These are phyloP conservation scores for Tapirus indicus DNA, from an alignment of 2,797 vertebrate species.

Conservation along the genomic window DNA sequence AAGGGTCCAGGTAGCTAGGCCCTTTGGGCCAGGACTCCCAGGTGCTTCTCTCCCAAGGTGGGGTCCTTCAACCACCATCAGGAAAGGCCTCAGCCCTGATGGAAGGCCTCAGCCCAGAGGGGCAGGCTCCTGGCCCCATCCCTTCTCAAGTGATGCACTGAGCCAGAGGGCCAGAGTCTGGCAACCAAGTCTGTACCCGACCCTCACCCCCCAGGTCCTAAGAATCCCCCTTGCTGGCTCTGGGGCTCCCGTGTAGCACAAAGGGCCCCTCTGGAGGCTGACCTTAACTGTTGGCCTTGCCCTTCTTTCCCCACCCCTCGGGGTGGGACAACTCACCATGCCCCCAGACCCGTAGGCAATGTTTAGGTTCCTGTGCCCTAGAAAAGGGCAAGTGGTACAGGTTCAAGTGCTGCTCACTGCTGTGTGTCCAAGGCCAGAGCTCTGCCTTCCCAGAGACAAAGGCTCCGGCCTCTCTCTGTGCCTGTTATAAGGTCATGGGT, in stretches of 20 bases:
- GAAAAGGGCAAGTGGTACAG: background rate
- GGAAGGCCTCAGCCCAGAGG: background rate
- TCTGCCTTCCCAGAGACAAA: background rate
- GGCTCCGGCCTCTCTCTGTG: background rate
- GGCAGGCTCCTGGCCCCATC: background rate
- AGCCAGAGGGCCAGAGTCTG: background rate
- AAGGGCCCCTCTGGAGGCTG: background rate
- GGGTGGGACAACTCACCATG: background rate
- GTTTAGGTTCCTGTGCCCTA: background rate
- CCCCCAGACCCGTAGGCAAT: background rate
- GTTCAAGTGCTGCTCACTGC: background rate
- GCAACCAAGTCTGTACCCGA: background rate
- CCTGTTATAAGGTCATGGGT: background rate
- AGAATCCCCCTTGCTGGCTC: background rate
- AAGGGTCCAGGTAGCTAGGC: background rate
- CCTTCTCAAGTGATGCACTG: background rate
- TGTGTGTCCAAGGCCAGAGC: background rate
- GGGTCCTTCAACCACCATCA: background rate
- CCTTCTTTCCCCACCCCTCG: background rate
- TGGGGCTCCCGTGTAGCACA: background rate
- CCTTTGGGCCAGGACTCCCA: background rate
- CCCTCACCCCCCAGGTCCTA: background rate
- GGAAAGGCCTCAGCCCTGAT: background rate
- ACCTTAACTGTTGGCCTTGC: background rate
- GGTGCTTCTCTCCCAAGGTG: background rate